A percentile compares a stretch with the other conserved stretches of the same genome.
phyloP scores from a whole-genome alignment of 2,797 vertebrate genomes.

The Remorina albescens region DNA sequence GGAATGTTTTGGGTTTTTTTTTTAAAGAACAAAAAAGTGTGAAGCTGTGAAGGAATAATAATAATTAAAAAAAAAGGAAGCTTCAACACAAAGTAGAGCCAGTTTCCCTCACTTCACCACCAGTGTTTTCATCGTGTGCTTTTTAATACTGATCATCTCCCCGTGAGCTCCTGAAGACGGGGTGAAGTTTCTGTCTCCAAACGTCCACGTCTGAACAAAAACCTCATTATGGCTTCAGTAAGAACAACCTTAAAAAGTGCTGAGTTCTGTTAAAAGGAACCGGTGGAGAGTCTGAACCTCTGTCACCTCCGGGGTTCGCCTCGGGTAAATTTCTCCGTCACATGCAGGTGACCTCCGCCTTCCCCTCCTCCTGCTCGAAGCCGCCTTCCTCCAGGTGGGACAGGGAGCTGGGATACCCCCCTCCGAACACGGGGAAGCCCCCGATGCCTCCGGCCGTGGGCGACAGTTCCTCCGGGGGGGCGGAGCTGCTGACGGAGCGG shows the following conservation, averaged over 20 bases:
- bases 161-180: slow-evolving; percentile 12
- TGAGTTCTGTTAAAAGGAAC: slow-evolving; percentile 32
- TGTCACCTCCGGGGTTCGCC: background rate
- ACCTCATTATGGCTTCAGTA: slow-evolving; percentile 73
- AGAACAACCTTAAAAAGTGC: slow-evolving; percentile 71
- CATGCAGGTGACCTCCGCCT: slow-evolving; percentile 96
- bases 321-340: slow-evolving; percentile 58
- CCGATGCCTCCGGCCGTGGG: slow-evolving; percentile 76
- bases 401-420: slow-evolving; percentile 84
- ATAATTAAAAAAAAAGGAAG: background rate
- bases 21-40: background rate
- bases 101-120: background rate
- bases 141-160: slow-evolving; percentile 2
- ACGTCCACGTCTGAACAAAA: slow-evolving; percentile 22
- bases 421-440: slow-evolving; percentile 87
- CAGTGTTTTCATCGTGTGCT: slow-evolving; percentile 33
- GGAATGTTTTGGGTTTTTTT: too few species aligned
- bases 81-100: background rate
- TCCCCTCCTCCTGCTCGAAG: slow-evolving; percentile 94
- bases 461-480: slow-evolving; percentile 60
- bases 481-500: slow-evolving; percentile 47
- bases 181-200: slow-evolving; percentile 15
- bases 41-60: background rate
- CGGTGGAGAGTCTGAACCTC: background rate
- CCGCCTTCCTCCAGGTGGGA: slow-evolving; percentile 92